Percentiles rank a stretch among this genome's conserved stretches.
Evolutionary conservation across 2,113 vertebrate genomes (phyloP).

Genomic region (Actenoides lindsayi): DNA sequence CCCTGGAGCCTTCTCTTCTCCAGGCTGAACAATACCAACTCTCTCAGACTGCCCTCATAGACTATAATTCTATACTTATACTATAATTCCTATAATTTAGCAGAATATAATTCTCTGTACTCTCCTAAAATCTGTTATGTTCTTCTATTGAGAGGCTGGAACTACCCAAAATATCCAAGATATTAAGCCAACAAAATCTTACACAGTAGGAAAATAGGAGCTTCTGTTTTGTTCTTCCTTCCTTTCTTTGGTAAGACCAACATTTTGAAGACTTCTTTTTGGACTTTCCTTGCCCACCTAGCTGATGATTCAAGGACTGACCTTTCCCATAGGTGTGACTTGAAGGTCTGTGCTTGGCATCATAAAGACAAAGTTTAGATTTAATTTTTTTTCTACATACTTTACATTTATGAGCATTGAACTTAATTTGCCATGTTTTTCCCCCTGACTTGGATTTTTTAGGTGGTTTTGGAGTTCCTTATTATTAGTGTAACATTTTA

Average conservation of each 20-base stretch:
- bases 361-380: not conserved
- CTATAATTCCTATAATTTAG: too few relatives aligned
- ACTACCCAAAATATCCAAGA: not conserved
- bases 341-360: not conserved
- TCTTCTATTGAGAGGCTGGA: not conserved
- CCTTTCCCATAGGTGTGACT: not conserved
- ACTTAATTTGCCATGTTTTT: not conserved
- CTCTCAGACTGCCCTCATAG: too few relatives aligned
- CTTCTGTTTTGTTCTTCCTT: not conserved
- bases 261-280: not conserved
- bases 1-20: too few relatives aligned
- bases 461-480: not conserved
- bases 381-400: not conserved
- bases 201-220: not conserved
- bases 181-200: not conserved
- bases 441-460: not conserved
- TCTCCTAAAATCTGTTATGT: not conserved
- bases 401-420: not conserved
- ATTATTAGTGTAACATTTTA: not conserved
- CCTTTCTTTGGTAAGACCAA: not conserved
- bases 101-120: not conserved
- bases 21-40: too few relatives aligned
- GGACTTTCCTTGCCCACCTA: not conserved
- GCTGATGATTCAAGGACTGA: not conserved
- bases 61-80: too few relatives aligned